phyloP scores from a whole-genome alignment of 2,888 invertebrate genomes.

The Trisateles emortualis region DNA sequence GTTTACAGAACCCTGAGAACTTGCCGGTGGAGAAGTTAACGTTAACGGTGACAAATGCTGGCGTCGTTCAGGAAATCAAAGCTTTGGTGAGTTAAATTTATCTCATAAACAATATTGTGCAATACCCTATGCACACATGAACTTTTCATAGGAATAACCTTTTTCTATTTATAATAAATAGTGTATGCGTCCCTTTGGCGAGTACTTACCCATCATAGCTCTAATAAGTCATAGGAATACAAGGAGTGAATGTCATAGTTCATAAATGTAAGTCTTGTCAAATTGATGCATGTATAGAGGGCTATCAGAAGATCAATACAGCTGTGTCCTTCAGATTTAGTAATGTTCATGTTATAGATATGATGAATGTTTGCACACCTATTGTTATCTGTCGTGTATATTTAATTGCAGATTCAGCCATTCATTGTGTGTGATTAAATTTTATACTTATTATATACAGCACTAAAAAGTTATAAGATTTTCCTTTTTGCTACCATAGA shows the following conservation, averaged over 20 bases:
- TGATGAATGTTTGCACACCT: neutral
- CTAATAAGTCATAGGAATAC: too few species aligned
- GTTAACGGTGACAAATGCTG: conserved; percentile 79
- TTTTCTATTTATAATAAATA: neutral
- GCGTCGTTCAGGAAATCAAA: conserved; percentile 84
- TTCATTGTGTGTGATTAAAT: too few species aligned
- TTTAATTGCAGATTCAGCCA: too few species aligned
- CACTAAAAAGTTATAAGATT: too few species aligned
- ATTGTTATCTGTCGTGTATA: neutral
- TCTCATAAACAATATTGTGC: conserved; percentile 29
- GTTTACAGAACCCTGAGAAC: conserved; percentile 86
- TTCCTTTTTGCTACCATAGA: too few species aligned
- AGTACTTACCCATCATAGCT: neutral
- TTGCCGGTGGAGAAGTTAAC: conserved; percentile 84
- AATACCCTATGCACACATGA: conserved; percentile 3
- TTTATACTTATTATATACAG: too few species aligned
- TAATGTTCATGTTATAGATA: neutral
- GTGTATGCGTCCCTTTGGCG: conserved; percentile 1
- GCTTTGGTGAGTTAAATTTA: conserved; percentile 86
- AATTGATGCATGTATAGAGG: too few species aligned
- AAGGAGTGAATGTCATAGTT: too few species aligned
- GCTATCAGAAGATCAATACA: too few species aligned
- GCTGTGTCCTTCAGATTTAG: neutral
- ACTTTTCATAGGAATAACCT: conserved; percentile 20
- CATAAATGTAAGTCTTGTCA: too few species aligned